These are phyloP conservation scores for Nannospalax galili DNA, from an alignment of 2,113 vertebrate genomes.

Conservation along the genomic window DNA sequence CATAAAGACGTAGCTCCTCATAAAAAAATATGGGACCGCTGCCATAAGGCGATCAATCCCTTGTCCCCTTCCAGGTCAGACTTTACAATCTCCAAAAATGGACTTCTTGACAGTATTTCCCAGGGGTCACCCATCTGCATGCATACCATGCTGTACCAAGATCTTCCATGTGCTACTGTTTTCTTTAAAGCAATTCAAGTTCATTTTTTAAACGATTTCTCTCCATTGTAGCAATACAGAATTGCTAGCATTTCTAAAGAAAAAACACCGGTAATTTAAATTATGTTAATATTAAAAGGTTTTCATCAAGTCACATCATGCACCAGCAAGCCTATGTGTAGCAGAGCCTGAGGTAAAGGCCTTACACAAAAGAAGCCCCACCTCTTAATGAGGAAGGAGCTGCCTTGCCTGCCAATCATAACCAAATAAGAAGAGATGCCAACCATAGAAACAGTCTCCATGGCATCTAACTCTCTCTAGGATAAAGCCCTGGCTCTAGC, in stretches of 20 bases:
- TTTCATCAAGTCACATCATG: not conserved
- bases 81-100: not conserved
- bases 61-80: too few relatives aligned
- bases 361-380: not conserved
- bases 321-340: not conserved
- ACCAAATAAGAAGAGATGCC: not conserved
- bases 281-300: not conserved
- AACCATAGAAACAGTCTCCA: not conserved
- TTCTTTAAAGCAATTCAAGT: not conserved
- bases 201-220: not conserved
- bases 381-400: not conserved
- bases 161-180: not conserved
- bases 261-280: not conserved
- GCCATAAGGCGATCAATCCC: fast-evolving
- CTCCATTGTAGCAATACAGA: not conserved
- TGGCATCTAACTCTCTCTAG: not conserved
- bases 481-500: fast-evolving
- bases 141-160: not conserved
- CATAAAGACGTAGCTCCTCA: not conserved
- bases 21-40: not conserved
- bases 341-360: not conserved
- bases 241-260: not conserved
- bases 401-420: not conserved
- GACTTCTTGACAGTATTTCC: not conserved
- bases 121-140: too few relatives aligned